Percentiles rank a stretch among this genome's conserved stretches.
Evolutionary conservation across 1,140 invertebrate species (phyloP).

Genomic region (Formica exsecta): DNA sequence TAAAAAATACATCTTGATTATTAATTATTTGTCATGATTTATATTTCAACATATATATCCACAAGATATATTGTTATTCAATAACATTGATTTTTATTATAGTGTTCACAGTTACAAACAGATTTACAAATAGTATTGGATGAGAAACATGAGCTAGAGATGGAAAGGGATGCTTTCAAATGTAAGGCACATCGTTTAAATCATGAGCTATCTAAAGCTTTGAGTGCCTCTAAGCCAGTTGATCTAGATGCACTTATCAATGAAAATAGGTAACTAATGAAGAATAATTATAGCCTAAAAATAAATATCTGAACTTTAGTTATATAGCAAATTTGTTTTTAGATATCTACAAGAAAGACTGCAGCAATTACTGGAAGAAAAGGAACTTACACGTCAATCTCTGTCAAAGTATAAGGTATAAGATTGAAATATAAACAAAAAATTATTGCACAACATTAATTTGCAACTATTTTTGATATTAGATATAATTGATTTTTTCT

Average conservation of each 20-base stretch:
- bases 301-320: constrained; percentile 27
- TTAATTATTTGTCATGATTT: constrained; percentile 8
- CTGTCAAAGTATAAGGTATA: constrained; percentile 91
- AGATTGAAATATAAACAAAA: not conserved
- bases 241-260: constrained; percentile 93
- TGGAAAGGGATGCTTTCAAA: constrained; percentile 94
- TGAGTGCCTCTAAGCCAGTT: constrained; percentile 89
- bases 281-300: not conserved
- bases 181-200: constrained; percentile 94
- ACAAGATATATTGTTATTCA: not conserved
- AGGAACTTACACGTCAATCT: constrained; percentile 91
- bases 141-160: constrained; percentile 94
- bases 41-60: not conserved
- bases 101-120: constrained; percentile 90
- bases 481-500: constrained; percentile 43
- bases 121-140: constrained; percentile 93
- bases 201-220: constrained; percentile 92
- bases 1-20: not conserved
- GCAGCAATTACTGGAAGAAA: constrained; percentile 93
- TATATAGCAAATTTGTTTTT: constrained; percentile 63
- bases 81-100: constrained; percentile 66
- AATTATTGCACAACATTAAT: not conserved
- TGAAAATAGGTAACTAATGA: constrained; percentile 89
- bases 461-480: not conserved
- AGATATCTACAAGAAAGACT: constrained; percentile 93